phyloP scores from a whole-genome alignment of 1,140 invertebrate species.

The Drosophila triauraria region DNA sequence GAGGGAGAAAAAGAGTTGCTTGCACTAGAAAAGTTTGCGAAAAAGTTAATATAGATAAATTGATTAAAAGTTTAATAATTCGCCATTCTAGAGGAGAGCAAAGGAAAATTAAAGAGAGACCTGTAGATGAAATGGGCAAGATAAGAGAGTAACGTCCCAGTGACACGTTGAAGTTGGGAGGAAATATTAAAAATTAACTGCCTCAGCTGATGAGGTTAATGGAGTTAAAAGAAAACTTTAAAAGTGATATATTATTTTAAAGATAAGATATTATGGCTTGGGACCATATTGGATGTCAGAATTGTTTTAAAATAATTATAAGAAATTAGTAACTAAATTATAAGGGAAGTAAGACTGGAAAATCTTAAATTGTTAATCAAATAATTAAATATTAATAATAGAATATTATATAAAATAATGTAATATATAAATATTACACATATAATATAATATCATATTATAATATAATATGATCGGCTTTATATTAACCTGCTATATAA shows the following conservation, averaged over 20 bases:
- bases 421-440: too few relatives aligned
- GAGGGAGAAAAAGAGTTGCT: slow-evolving; percentile 48
- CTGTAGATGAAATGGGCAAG: not conserved
- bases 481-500: not conserved
- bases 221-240: not conserved
- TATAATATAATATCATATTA: too few relatives aligned
- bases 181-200: slow-evolving; percentile 68
- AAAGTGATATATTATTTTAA: not conserved
- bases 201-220: slow-evolving; percentile 16
- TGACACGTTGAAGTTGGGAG: slow-evolving; percentile 29
- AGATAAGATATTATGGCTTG: not conserved
- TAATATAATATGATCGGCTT: too few relatives aligned
- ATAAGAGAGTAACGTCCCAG: slow-evolving; percentile 37
- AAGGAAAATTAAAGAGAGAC: slow-evolving; percentile 14
- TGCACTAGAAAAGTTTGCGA: slow-evolving; percentile 45
- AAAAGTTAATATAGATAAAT: slow-evolving; percentile 84
- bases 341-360: too few relatives aligned
- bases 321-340: too few relatives aligned
- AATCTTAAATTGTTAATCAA: too few relatives aligned
- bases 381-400: too few relatives aligned
- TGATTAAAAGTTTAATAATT: slow-evolving; percentile 84
- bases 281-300: too few relatives aligned
- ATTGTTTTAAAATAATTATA: too few relatives aligned
- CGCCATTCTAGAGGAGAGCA: slow-evolving; percentile 42
- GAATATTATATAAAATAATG: too few relatives aligned